Evolutionary conservation across 2,113 vertebrate genomes (phyloP).

Genomic region (Lycocorax pyrrhopterus): DNA sequence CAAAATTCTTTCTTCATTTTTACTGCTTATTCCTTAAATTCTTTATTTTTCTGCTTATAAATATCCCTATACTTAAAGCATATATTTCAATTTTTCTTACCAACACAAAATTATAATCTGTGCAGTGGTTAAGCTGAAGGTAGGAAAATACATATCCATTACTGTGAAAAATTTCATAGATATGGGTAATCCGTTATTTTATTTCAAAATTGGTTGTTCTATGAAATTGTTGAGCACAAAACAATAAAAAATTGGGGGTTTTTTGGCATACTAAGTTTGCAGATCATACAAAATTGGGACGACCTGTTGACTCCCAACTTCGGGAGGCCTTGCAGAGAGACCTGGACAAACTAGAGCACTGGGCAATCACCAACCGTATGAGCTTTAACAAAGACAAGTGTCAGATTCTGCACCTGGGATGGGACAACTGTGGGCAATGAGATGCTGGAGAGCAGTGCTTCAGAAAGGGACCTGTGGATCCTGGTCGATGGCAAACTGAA

Average conservation of each 20-base stretch:
- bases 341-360: neutral
- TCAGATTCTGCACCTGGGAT: rapidly evolving
- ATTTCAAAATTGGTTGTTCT: neutral
- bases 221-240: neutral
- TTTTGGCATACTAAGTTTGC: neutral
- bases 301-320: neutral
- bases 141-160: neutral
- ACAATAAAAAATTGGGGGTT: neutral
- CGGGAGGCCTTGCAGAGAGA: neutral
- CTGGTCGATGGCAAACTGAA: rapidly evolving
- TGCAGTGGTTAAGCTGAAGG: neutral
- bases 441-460: rapidly evolving
- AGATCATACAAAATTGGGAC: neutral
- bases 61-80: neutral
- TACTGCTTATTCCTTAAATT: neutral
- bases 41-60: neutral
- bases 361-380: rapidly evolving
- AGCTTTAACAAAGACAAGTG: neutral
- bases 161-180: rapidly evolving
- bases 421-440: neutral
- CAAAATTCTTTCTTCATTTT: neutral
- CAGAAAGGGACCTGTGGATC: rapidly evolving
- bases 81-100: neutral
- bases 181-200: neutral
- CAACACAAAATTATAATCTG: neutral